phyloP scores from a whole-genome alignment of 1,140 invertebrate genomes.

The Micrasema minimum region DNA sequence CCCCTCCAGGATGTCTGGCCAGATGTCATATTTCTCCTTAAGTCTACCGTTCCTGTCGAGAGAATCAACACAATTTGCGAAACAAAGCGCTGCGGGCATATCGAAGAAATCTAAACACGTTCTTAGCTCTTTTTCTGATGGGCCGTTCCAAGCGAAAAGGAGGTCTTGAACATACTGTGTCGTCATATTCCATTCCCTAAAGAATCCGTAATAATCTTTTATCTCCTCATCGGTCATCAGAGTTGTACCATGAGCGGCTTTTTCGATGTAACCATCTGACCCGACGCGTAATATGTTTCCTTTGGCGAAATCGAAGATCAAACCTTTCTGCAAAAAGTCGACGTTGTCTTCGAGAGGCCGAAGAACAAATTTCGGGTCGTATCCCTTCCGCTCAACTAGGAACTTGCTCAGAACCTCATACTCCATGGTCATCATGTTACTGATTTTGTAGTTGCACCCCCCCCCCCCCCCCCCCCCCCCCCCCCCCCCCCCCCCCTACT shows the following conservation, averaged over 20 bases:
- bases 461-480: too few species aligned
- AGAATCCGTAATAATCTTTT: constrained; percentile 70
- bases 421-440: constrained; percentile 71
- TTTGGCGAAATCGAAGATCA: constrained; percentile 78
- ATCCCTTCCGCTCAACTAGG: constrained; percentile 72
- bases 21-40: constrained; percentile 69
- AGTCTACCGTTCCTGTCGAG: constrained; percentile 69
- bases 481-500: too few species aligned
- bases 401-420: constrained; percentile 73
- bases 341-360: constrained; percentile 68
- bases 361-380: constrained; percentile 66
- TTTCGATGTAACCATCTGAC: constrained; percentile 71
- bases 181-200: constrained; percentile 70
- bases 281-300: constrained; percentile 79
- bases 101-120: constrained; percentile 83
- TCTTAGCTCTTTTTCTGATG: constrained; percentile 70
- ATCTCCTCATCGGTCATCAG: constrained; percentile 71
- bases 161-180: constrained; percentile 69
- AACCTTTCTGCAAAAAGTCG: constrained; percentile 79
- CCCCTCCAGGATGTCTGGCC: constrained; percentile 74
- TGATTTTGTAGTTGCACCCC: constrained; percentile 76
- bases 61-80: constrained; percentile 78
- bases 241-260: constrained; percentile 77
- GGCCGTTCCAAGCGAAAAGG: constrained; percentile 72
- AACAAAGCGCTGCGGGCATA: constrained; percentile 73